Base-by-base conservation (phyloP, 2,888 invertebrate genomes). In the Ectemnius cavifrons region DNA sequence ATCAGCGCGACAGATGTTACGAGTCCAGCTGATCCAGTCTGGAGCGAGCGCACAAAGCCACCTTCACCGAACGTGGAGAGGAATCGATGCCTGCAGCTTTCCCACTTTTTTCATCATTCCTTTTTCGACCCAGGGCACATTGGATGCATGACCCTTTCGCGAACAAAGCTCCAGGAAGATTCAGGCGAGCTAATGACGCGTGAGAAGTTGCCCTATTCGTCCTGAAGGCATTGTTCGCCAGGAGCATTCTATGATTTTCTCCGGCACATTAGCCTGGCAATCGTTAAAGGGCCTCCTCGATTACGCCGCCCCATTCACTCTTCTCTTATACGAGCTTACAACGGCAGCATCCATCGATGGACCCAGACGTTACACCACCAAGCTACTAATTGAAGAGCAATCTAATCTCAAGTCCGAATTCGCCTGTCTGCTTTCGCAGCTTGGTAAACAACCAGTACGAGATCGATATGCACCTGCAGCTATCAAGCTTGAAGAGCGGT, bases 381-480 rank as follows among this genome's bases (percentile, higher is more conserved):
- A 27, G 20, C 45, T 61, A 70, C 68, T 68, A 72, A 82, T 78
- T 75, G 67, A 67, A 75, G 63, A 60, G 23, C 75, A 65, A 81
- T 83, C 83, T 83, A 81, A 81, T 81, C 80, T 80, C 20, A 47
- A 65, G 49, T 62, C 59, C 69, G 70, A 80, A 75, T 77, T 73
- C 63, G 61, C 60, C 59, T 52, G 82, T 73, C 73, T 73, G 56
- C 59, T 16, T 5, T 59, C 49, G 52, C 45, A 59, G 61, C 47
- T 8, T 11, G 71, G 67, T 78, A 80, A 76, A 79, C 73, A 76
- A 73, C 56, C 45, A 14, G 61, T 2, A 27, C 18, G 59, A 57
- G 47, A 75, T 84, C 70, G 70, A 75, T 69, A 67, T 79, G 37
- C 71, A 83, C 81, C 77, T 80, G 83, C 82, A 80, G 69, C 73